Evolutionary conservation across 2,888 invertebrate species (phyloP).

Genomic region (Drosophila ezoana): DNA sequence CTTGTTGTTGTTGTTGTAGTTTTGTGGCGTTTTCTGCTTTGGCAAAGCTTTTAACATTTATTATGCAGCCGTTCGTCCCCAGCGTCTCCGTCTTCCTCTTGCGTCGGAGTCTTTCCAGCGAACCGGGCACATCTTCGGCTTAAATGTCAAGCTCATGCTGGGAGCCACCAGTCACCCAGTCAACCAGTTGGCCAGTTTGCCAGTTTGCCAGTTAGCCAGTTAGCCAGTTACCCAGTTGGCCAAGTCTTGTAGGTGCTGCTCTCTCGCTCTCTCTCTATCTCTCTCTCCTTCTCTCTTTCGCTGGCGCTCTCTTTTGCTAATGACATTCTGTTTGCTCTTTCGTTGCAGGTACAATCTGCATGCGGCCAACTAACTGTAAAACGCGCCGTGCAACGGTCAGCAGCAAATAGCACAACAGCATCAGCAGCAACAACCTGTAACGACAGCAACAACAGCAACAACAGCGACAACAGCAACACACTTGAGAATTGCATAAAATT

Average conservation of each 20-base stretch:
- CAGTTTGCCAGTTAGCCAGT: slow-evolving; percentile 29
- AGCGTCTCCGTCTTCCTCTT: background rate
- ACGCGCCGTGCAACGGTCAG: slow-evolving; percentile 64
- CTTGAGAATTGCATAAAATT: slow-evolving; percentile 53
- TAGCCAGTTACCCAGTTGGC: slow-evolving; percentile 31
- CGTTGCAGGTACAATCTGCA: slow-evolving; percentile 64
- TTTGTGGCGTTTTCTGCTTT: slow-evolving; percentile 17
- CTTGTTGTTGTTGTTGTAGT: slow-evolving; percentile 6
- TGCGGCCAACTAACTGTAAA: slow-evolving; percentile 71
- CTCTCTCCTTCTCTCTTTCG: slow-evolving; percentile 18
- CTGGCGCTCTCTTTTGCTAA: slow-evolving; percentile 7
- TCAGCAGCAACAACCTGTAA: slow-evolving; percentile 38
- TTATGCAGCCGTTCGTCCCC: slow-evolving; percentile 24
- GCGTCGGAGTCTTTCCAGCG: background rate
- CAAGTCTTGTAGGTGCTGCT: background rate
- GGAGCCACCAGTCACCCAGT: slow-evolving; percentile 28
- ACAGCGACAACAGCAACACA: slow-evolving; percentile 4
- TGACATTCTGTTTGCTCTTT: slow-evolving; percentile 27
- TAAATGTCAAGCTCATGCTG: slow-evolving; percentile 75
- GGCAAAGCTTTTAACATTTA: slow-evolving; percentile 62
- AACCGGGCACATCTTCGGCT: slow-evolving; percentile 50
- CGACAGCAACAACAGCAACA: slow-evolving; percentile 27
- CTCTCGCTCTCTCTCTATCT: slow-evolving; percentile 1
- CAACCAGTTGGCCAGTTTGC: slow-evolving; percentile 23
- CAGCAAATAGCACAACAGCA: slow-evolving; percentile 29